Evolutionary conservation across 2,888 invertebrate genomes (phyloP).

Genomic region (Germaria angustata): DNA sequence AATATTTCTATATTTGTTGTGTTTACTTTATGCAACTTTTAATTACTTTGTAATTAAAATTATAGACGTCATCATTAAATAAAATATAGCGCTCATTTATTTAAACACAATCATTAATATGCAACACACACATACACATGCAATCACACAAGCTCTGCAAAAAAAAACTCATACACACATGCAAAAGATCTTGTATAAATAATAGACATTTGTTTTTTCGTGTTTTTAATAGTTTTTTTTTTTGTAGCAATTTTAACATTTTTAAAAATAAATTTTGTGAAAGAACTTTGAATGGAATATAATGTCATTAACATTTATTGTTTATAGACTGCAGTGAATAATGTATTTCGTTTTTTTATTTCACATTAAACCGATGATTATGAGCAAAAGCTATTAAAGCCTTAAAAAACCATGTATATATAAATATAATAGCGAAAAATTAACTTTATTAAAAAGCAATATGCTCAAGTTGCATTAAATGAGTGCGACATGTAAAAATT

Average conservation of each 20-base stretch:
- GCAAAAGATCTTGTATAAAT: not conserved
- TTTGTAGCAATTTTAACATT: not conserved
- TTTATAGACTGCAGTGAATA: not conserved
- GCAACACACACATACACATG: not conserved
- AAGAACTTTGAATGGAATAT: not conserved
- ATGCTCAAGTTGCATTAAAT: slow-evolving; percentile 39
- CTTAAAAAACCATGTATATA: not conserved
- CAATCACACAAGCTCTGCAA: not conserved
- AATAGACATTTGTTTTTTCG: not conserved
- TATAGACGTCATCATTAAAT: slow-evolving; percentile 39
- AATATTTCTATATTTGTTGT: slow-evolving; percentile 4
- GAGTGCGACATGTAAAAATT: slow-evolving; percentile 28
- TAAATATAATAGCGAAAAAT: not conserved
- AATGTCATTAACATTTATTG: slow-evolving; percentile 52
- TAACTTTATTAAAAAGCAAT: slow-evolving; percentile 3
- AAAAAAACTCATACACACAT: not conserved
- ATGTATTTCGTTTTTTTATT: slow-evolving; percentile 29
- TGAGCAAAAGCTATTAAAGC: slow-evolving; percentile 8
- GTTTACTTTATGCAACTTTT: slow-evolving; percentile 34
- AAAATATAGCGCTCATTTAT: slow-evolving; percentile 21
- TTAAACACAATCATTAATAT: not conserved
- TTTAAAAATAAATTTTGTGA: not conserved
- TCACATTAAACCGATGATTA: slow-evolving; percentile 15
- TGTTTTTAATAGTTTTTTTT: not conserved
- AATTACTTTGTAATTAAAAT: slow-evolving; percentile 65